Evolutionary conservation across 2,113 vertebrate species (phyloP).

Genomic region (Gulo gulo): DNA sequence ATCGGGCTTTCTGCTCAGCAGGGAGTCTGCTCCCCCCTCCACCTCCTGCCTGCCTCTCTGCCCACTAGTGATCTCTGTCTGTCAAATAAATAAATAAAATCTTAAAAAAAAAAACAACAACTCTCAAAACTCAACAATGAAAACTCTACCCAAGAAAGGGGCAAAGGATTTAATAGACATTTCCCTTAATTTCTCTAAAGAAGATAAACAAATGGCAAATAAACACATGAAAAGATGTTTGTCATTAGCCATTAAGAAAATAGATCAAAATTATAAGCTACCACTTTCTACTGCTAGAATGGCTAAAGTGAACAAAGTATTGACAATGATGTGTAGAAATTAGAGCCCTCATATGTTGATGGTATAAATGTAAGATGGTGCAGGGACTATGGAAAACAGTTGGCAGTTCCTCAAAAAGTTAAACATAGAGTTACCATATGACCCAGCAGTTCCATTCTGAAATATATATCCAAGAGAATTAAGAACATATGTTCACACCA

Average conservation of each 20-base stretch:
- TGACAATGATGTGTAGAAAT: neutral
- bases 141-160: neutral
- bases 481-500: neutral
- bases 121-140: neutral
- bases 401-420: neutral
- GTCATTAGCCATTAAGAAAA: neutral
- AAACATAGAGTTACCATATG: neutral
- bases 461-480: neutral
- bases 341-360: neutral
- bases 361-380: neutral
- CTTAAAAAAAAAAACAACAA: neutral
- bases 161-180: neutral
- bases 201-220: neutral
- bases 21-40: too few relatives aligned
- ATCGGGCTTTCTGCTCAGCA: too few relatives aligned
- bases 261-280: neutral
- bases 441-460: neutral
- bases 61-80: too few relatives aligned
- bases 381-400: neutral
- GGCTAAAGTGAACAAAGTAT: neutral
- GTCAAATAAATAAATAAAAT: too few relatives aligned
- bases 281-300: neutral
- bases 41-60: too few relatives aligned
- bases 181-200: neutral
- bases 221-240: neutral